These are phyloP conservation scores for Lepidostoma basale DNA, from an alignment of 1,140 invertebrate genomes.

Conservation along the genomic window DNA sequence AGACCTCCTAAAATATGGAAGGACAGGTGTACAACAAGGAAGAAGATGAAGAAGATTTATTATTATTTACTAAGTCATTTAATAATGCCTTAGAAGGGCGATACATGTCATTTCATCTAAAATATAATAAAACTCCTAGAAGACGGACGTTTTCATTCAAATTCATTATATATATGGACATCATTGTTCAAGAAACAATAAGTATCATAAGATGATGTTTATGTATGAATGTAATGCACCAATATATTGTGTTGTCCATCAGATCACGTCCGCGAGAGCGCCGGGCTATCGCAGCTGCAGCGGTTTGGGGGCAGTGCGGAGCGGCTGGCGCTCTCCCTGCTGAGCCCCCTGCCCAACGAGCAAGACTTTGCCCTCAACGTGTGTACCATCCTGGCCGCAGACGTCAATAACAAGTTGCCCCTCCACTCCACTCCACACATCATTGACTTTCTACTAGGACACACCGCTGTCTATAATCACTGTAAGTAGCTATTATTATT, in stretches of 20 bases:
- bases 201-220: background rate
- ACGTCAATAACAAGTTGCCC: constrained; percentile 86
- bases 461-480: constrained; percentile 91
- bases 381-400: constrained; percentile 92
- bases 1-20: too few species aligned
- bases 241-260: background rate
- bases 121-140: too few species aligned
- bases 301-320: constrained; percentile 78
- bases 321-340: constrained; percentile 86
- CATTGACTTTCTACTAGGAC: constrained; percentile 86
- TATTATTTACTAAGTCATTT: background rate
- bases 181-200: too few species aligned
- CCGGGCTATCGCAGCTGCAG: constrained; percentile 63
- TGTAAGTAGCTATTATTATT: constrained; percentile 63
- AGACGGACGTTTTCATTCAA: too few species aligned
- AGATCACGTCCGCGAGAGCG: constrained; percentile 70
- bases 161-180: too few species aligned
- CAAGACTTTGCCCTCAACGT: constrained; percentile 98
- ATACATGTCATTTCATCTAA: too few species aligned
- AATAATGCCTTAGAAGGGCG: background rate
- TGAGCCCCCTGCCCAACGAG: constrained; percentile 96
- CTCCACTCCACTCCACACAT: constrained; percentile 84
- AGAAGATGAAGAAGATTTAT: too few species aligned
- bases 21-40: too few species aligned
- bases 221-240: background rate